Base-by-base conservation (phyloP, 2,888 invertebrate species). In the Helobdella robusta region DNA sequence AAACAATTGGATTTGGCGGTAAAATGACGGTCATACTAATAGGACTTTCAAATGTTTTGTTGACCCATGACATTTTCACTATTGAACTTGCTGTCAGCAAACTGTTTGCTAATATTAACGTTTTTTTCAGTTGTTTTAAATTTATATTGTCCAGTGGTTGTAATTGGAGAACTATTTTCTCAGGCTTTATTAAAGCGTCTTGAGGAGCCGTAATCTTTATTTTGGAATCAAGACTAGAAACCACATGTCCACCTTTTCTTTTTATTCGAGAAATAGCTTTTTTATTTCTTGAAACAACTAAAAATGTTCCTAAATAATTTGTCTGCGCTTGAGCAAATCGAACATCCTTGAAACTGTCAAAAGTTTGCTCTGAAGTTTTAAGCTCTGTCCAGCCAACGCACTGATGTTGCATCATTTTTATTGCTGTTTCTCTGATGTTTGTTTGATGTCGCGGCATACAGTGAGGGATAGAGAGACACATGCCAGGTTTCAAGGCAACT, bases 401-500 rank as follows among this genome's bases (percentile, higher is more conserved):
- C 4, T 59, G 36, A 44, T 56, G 18, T 5, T 20, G 6, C 25
- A 48, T 30, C 44, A 67, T n/a, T 36, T 65, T 64, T 0, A 65
- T 52, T 6, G 52, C 46, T 18, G 59, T 32, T 35, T 67, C 64
- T 32, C 64, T 48, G 1, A 36, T 30, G 11, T 11, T 50, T 15
- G 59, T 32, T 5, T 67, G 64, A 23, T 65, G 48, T 15, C 44
- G 36, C 28, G 67, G 48, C 50, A 67, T 48, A 50, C 64, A 64
- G 60, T 67, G 67, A 20, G 67, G 67, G 15, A 67, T 64, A 20
- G 50, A 44, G 1, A 65, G 28, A 28, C 34, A 64, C 4, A 65
- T 18, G 35, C 44, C 46, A 20, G 59, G 59, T 25, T 61, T 62
- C 28, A 72, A 70, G 56, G 71, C 64, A 23, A 72, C 54, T 2